Percentiles rank a stretch among this genome's conserved stretches.
phyloP scores from a whole-genome alignment of 2,888 invertebrate species.

The Physocephala rufipes region DNA sequence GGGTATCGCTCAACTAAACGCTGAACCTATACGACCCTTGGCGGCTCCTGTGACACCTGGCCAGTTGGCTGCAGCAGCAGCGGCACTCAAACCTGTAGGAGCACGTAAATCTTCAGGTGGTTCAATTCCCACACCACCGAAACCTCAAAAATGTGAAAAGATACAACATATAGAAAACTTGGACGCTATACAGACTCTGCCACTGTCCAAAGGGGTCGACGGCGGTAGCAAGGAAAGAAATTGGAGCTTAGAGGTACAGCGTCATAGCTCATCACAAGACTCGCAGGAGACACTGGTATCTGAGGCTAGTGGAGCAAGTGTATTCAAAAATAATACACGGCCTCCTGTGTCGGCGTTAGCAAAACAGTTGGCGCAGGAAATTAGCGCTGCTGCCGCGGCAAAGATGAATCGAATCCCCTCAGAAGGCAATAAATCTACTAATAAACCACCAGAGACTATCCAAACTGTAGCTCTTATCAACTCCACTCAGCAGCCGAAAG shows the following conservation, averaged over 20 bases:
- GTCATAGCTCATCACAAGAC: constrained; percentile 66
- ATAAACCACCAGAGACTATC: constrained; percentile 50
- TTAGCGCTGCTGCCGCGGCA: constrained; percentile 51
- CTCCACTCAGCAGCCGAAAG: constrained; percentile 36
- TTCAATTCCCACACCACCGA: constrained; percentile 34
- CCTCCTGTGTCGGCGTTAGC: constrained; percentile 50
- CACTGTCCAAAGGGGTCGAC: constrained; percentile 55
- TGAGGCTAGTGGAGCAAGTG: constrained; percentile 54
- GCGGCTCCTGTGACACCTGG: constrained; percentile 54
- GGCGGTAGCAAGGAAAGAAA: constrained; percentile 53
- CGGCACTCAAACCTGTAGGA: constrained; percentile 50
- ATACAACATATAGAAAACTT: constrained; percentile 61
- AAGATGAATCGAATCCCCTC: constrained; percentile 59
- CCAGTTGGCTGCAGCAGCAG: constrained; percentile 54
- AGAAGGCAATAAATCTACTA: constrained; percentile 39
- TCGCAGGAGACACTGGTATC: constrained; percentile 69
- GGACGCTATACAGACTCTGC: constrained; percentile 71
- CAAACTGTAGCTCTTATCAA: constrained; percentile 59
- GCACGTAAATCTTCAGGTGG: constrained; percentile 45
- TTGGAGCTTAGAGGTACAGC: constrained; percentile 63
- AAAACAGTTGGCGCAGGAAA: constrained; percentile 51
- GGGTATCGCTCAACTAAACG: constrained; percentile 57
- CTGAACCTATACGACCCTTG: constrained; percentile 52
- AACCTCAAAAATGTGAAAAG: constrained; percentile 46
- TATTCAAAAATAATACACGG: constrained; percentile 46